phyloP scores from a whole-genome alignment of 2,113 vertebrate genomes.

The Silurus asotus region DNA sequence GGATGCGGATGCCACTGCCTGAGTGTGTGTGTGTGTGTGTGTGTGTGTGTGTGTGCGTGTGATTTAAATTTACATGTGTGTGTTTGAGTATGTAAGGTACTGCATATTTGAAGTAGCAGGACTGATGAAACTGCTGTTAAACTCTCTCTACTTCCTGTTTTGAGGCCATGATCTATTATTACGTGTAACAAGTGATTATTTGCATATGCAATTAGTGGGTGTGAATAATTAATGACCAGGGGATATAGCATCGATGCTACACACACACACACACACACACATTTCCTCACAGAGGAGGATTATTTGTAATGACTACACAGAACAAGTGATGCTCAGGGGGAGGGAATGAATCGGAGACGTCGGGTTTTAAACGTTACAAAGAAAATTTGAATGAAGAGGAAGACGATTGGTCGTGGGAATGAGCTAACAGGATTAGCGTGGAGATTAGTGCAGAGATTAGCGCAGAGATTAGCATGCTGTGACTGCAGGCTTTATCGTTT shows the following conservation, averaged over 20 bases:
- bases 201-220: not conserved
- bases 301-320: not conserved
- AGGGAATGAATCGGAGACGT: not conserved
- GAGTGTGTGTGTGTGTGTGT: constrained; percentile 24
- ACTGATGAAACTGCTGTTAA: not conserved
- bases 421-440: constrained; percentile 19
- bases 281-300: not conserved
- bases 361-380: not conserved
- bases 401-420: not conserved
- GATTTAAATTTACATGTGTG: not conserved
- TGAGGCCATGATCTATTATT: not conserved
- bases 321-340: not conserved
- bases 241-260: not conserved
- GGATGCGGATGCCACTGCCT: constrained; percentile 9
- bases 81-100: not conserved
- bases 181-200: not conserved
- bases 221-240: not conserved
- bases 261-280: not conserved
- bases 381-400: not conserved
- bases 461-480: constrained; percentile 3
- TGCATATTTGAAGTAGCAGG: constrained; percentile 7
- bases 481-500: constrained; percentile 12
- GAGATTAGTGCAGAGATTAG: not conserved
- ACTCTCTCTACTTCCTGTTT: not conserved
- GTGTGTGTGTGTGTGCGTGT: constrained; percentile 23